Evolutionary conservation across 2,797 vertebrate genomes (phyloP).

Genomic region (Spinibarbus caldwelli): DNA sequence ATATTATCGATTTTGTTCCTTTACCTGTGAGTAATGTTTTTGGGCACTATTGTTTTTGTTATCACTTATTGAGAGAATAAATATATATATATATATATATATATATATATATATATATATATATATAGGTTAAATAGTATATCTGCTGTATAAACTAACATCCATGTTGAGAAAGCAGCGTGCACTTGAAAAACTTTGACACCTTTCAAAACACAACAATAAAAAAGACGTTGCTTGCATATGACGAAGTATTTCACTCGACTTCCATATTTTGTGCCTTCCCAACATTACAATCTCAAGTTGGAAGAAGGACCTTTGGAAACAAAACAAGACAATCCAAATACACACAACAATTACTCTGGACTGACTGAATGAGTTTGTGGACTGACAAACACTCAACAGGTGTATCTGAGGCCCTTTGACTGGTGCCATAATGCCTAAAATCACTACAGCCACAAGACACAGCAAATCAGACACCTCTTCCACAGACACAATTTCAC

Average conservation of each 20-base stretch:
- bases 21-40: neutral
- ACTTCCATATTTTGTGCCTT: neutral
- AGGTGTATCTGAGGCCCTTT: neutral
- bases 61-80: neutral
- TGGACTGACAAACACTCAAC: neutral
- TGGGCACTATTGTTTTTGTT: neutral
- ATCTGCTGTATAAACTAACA: neutral
- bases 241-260: neutral
- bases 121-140: neutral
- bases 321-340: neutral
- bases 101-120: no score
- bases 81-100: no score
- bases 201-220: neutral
- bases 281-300: neutral
- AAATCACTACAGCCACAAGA: neutral
- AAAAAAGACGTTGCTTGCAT: neutral
- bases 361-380: neutral
- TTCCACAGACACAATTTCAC: constrained; percentile 22
- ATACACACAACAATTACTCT: neutral
- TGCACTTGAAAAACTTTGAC: neutral
- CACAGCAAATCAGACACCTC: neutral
- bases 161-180: neutral
- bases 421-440: neutral
- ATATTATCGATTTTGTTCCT: no score
- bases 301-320: neutral